A percentile compares a stretch with the other conserved stretches of the same genome.
Conservation (phyloP, 2,113 vertebrate genomes). For the Esox niger region DNA sequence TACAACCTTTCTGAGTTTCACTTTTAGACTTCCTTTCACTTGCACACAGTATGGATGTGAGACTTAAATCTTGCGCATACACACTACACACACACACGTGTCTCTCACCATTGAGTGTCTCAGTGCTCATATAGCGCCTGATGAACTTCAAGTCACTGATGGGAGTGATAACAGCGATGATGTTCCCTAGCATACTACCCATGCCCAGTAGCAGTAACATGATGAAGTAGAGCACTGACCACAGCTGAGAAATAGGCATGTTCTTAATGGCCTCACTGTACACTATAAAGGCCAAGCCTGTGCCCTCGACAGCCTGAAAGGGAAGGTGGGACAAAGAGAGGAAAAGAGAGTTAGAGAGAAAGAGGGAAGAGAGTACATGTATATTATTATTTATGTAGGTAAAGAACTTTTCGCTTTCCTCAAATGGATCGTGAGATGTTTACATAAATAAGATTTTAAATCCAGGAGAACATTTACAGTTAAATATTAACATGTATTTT, state of each 20-base stretch:
- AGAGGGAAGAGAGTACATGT: not conserved
- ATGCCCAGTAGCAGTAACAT: constrained; percentile 91
- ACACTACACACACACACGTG: not conserved
- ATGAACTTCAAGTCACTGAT: constrained; percentile 79
- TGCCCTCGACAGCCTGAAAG: constrained; percentile 87
- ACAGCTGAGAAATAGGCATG: constrained; percentile 90
- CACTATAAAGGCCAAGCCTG: constrained; percentile 90
- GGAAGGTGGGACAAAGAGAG: not conserved
- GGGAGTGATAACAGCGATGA: constrained; percentile 85
- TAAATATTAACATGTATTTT: not conserved
- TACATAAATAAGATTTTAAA: not conserved
- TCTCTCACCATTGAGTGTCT: constrained; percentile 80
- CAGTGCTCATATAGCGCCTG: constrained; percentile 68
- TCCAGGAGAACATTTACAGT: not conserved
- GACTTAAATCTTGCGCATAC: not conserved
- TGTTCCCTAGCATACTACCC: constrained; percentile 94
- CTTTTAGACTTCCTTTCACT: too few relatives aligned
- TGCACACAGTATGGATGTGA: too few relatives aligned
- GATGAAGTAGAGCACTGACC: constrained; percentile 88
- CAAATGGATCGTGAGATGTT: too few relatives aligned
- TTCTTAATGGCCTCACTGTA: constrained; percentile 92
- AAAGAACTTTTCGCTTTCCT: not conserved
- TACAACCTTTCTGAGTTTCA: too few relatives aligned
- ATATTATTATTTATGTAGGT: not conserved
- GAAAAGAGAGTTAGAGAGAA: constrained; percentile 1